Conservation (phyloP, 2,113 vertebrate genomes). For the Lampris megalopsis region DNA sequence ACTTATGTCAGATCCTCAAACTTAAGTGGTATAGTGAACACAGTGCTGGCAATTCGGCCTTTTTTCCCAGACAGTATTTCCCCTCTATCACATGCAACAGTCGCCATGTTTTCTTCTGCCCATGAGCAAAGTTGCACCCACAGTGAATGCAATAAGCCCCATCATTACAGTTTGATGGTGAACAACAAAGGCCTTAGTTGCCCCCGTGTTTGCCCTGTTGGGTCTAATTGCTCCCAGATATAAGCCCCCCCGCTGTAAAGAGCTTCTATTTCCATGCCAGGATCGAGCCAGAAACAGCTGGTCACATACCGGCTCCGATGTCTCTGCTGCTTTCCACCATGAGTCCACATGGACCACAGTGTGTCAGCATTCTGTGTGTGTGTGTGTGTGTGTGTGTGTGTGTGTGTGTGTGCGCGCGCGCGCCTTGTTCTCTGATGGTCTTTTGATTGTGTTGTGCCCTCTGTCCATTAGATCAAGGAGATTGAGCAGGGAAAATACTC, state of each 20-base stretch:
- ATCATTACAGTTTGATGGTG: conserved; percentile 11
- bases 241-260: conserved; percentile 65
- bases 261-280: conserved; percentile 75
- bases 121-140: neutral
- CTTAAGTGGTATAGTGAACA: neutral
- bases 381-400: conserved; percentile 29
- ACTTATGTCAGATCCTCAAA: neutral
- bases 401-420: too few species aligned
- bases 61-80: neutral
- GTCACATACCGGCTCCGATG: conserved; percentile 63
- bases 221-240: conserved; percentile 64
- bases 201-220: conserved; percentile 42
- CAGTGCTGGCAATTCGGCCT: neutral
- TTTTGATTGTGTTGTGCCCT: too few species aligned
- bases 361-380: conserved; percentile 62
- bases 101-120: neutral
- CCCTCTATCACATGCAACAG: neutral
- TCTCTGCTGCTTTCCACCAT: conserved; percentile 64
- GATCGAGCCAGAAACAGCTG: conserved; percentile 75
- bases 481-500: too few species aligned
- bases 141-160: too few species aligned
- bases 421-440: too few species aligned
- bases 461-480: too few species aligned
- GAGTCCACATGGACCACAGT: conserved; percentile 44
- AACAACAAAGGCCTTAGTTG: conserved; percentile 46